phyloP scores from a whole-genome alignment of 2,888 invertebrate genomes.

The Aphodius granarius region DNA sequence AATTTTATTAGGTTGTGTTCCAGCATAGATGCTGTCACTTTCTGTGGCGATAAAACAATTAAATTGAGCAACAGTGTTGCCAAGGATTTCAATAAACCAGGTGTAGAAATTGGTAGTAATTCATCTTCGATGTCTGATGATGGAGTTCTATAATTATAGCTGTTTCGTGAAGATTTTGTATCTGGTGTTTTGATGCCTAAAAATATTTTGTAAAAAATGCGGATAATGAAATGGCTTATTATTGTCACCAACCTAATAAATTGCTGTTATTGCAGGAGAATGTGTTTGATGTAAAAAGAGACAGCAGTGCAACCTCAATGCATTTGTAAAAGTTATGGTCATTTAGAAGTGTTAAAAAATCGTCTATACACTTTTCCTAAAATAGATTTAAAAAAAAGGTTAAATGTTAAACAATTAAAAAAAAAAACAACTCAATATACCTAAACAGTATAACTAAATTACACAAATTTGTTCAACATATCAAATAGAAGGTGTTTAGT shows the following conservation, averaged over 20 bases:
- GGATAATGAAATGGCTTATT: too few species aligned
- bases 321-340: slow-evolving; percentile 44
- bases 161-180: neutral
- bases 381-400: slow-evolving; percentile 2
- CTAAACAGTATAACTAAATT: too few species aligned
- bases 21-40: slow-evolving; percentile 43
- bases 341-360: slow-evolving; percentile 38
- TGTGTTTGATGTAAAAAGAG: slow-evolving; percentile 33
- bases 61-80: slow-evolving; percentile 55
- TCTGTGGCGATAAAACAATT: slow-evolving; percentile 47
- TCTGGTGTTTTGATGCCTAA: neutral
- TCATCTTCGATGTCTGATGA: neutral
- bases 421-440: too few species aligned
- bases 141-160: neutral
- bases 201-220: too few species aligned
- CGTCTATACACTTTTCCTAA: slow-evolving; percentile 26
- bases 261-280: slow-evolving; percentile 21
- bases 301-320: slow-evolving; percentile 37
- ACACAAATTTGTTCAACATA: too few species aligned
- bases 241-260: neutral
- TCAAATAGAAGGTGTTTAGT: too few species aligned
- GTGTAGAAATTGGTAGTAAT: slow-evolving; percentile 49
- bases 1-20: slow-evolving; percentile 56
- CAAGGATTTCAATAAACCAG: slow-evolving; percentile 53
- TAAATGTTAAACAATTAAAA: neutral